Base-by-base conservation (phyloP, 2,888 invertebrate species). In the Lepeophtheirus nordmannii region DNA sequence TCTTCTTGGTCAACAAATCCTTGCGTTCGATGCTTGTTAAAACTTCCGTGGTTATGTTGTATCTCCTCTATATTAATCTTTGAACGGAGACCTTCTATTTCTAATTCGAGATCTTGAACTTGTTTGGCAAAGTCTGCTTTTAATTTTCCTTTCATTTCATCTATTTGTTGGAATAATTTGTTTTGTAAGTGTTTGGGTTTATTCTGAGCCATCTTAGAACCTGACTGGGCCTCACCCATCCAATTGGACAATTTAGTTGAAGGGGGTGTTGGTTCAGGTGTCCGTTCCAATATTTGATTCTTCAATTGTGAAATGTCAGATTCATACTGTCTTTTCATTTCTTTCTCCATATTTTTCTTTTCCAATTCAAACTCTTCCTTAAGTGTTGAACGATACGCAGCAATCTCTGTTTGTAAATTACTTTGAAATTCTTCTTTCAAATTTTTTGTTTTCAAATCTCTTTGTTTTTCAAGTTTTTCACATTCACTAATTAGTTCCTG, bases 311-410 rank as follows among this genome's bases (percentile, higher is more conserved):
- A 46, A n/a, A 46, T 46, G n/a, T 46, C 23, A 7, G 30, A 38
- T 14, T 37, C 30, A 3, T 37, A 60, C 22, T 38, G 30, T 60
- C 38, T 17, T 30, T 63, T 63, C 10, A 56, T n/a, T 12, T 46
- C 56, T n/a, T 46, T 37, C 37, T 63, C 63, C n/a, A 63, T 12
- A n/a, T 14, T 20, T 11, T 23, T 12, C 37, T 56, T 41, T 22
- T 63, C 22, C 14, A 22, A 14, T 20, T 63, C 30, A 46, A 63
- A 46, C 17, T 63, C 63, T 41, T 46, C 56, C 53, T 37, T 46
- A n/a, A 63, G 38, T 14, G 53, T 20, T 10, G n/a, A 11, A 14
- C 60, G 60, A 37, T 60, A 60, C 17, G 30, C 37, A 14, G 30
- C 60, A 14, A 60, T 10, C 11, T 60, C 37, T 17, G 30, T 23